Evolutionary conservation across 1,140 invertebrate genomes (phyloP).

Genomic region (Drosophila bocqueti): DNA sequence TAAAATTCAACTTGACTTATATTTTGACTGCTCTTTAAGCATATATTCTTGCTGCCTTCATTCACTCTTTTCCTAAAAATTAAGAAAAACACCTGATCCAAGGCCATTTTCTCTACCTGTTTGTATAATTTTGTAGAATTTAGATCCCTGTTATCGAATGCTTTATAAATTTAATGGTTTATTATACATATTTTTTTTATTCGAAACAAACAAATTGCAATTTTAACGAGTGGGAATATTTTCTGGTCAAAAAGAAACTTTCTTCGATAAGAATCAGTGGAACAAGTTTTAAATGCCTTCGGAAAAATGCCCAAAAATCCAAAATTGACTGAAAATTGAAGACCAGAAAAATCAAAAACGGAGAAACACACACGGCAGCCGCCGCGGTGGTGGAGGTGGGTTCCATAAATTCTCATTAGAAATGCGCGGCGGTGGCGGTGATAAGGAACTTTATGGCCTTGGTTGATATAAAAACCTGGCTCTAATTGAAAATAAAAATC

Average conservation of each 20-base stretch:
- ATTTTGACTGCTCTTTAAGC: background rate
- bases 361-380: background rate
- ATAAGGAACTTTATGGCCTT: conserved; percentile 41
- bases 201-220: conserved; percentile 45
- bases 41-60: background rate
- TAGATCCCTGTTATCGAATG: conserved; percentile 2
- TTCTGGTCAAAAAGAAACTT: conserved; percentile 15
- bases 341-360: background rate
- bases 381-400: conserved; percentile 7
- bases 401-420: conserved; percentile 54
- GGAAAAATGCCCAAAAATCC: conserved; percentile 10
- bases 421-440: conserved; percentile 24
- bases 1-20: background rate
- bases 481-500: conserved; percentile 57
- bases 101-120: background rate
- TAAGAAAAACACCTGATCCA: background rate
- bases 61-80: background rate
- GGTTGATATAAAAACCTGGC: conserved; percentile 42
- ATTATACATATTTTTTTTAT: conserved; percentile 7
- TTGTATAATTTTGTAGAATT: background rate
- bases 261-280: conserved; percentile 32
- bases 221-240: conserved; percentile 46
- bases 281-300: conserved; percentile 30
- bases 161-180: conserved; percentile 20
- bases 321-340: conserved; percentile 22